Evolutionary conservation across 2,888 invertebrate genomes (phyloP).

Genomic region (Polymixis flavicincta): DNA sequence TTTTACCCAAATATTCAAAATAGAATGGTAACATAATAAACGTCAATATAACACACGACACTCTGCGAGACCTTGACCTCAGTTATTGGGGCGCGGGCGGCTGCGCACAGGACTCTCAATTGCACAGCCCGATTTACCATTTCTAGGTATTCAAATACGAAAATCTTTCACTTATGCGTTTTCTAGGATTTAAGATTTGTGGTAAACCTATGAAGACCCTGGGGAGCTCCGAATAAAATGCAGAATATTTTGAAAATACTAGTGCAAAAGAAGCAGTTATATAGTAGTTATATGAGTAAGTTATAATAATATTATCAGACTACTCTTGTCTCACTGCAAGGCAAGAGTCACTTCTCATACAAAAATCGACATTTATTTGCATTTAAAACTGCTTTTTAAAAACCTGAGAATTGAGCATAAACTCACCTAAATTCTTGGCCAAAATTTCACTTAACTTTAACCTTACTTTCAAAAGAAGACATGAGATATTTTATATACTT

Average conservation of each 20-base stretch:
- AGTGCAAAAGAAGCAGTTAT: not conserved
- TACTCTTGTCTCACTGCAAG: not conserved
- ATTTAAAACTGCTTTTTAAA: not conserved
- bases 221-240: not conserved
- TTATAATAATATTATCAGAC: not conserved
- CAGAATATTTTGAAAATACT: not conserved
- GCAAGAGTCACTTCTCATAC: not conserved
- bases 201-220: no score
- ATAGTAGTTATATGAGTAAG: not conserved
- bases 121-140: slow-evolving; percentile 5
- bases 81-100: slow-evolving; percentile 37
- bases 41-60: slow-evolving; percentile 3
- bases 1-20: not conserved
- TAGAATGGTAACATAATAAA: not conserved
- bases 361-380: not conserved
- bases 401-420: not conserved
- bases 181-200: no score
- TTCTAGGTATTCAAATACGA: not conserved
- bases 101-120: slow-evolving; percentile 31
- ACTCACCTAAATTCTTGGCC: not conserved
- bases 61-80: slow-evolving; percentile 38
- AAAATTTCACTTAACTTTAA: not conserved
- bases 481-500: no score
- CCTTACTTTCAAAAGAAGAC: not conserved
- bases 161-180: not conserved